These are phyloP conservation scores for Orthonychiurus folsomi DNA, from an alignment of 2,888 invertebrate species.

Conservation along the genomic window DNA sequence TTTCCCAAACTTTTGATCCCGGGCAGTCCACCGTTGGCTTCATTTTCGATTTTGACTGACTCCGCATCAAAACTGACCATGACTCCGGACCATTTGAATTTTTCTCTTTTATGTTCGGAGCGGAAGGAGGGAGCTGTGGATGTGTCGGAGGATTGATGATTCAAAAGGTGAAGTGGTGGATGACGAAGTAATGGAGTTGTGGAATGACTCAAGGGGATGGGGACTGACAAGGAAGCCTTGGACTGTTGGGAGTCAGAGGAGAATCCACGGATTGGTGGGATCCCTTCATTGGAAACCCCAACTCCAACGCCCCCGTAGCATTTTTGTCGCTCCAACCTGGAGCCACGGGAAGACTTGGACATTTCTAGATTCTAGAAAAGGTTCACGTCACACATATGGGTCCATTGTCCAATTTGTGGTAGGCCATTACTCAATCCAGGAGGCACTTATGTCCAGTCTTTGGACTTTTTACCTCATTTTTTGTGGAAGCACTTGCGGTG, in stretches of 20 bases:
- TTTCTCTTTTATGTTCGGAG: conserved; percentile 27
- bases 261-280: conserved; percentile 27
- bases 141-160: not conserved
- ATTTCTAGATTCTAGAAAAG: not conserved
- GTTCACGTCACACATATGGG: too few relatives aligned
- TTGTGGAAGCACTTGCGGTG: too few relatives aligned
- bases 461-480: too few relatives aligned
- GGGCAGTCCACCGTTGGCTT: conserved; percentile 38
- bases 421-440: too few relatives aligned
- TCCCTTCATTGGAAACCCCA: conserved; percentile 10
- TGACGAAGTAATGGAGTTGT: too few relatives aligned
- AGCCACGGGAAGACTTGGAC: not conserved
- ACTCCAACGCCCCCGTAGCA: conserved; percentile 32
- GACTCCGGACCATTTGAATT: conserved; percentile 40
- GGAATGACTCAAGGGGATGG: conserved; percentile 7
- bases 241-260: conserved; percentile 36
- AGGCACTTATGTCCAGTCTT: too few relatives aligned
- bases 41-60: conserved; percentile 40
- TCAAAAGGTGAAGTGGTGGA: not conserved
- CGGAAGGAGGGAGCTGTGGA: not conserved
- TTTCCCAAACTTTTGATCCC: conserved; percentile 39
- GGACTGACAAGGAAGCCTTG: conserved; percentile 24
- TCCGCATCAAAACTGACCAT: conserved; percentile 40
- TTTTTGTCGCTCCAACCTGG: conserved; percentile 34
- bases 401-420: too few relatives aligned